A percentile compares a stretch with the other conserved stretches of the same genome.
Conservation (phyloP, 2,888 invertebrate species). For the Eristalis pertinax region DNA sequence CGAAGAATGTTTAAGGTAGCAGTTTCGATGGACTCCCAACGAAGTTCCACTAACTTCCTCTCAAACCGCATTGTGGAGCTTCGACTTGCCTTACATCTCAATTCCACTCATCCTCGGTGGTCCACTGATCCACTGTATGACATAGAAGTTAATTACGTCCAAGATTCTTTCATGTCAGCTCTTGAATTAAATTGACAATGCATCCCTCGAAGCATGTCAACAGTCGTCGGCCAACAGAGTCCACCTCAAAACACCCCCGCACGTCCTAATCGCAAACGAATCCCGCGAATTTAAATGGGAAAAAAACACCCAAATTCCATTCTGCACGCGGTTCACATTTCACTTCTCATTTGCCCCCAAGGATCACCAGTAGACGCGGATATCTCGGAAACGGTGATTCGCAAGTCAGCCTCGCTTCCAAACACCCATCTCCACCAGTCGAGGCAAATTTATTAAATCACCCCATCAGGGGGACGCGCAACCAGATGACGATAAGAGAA, state of each 20-base stretch:
- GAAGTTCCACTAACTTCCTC: too few species aligned
- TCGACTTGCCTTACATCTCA: too few species aligned
- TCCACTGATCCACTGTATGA: too few species aligned
- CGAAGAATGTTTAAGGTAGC: too few species aligned
- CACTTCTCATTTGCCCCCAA: background rate
- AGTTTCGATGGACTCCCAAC: too few species aligned
- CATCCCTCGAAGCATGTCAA: background rate
- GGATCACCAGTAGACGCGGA: background rate
- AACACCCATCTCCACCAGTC: background rate
- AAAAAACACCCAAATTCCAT: background rate
- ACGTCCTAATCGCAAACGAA: background rate
- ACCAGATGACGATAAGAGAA: background rate
- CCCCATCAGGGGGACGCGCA: background rate
- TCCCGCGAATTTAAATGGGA: background rate
- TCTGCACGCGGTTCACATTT: background rate
- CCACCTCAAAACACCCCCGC: background rate
- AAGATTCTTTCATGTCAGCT: background rate
- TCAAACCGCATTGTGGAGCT: too few species aligned
- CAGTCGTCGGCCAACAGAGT: background rate
- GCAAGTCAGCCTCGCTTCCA: background rate
- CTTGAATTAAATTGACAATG: background rate
- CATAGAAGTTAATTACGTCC: too few species aligned
- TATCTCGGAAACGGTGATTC: background rate
- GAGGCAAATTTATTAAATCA: slow-evolving; percentile 3
- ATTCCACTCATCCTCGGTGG: too few species aligned